Evolutionary conservation across 2,888 invertebrate species (phyloP).

Genomic region (Drosophila trichaetosa): DNA sequence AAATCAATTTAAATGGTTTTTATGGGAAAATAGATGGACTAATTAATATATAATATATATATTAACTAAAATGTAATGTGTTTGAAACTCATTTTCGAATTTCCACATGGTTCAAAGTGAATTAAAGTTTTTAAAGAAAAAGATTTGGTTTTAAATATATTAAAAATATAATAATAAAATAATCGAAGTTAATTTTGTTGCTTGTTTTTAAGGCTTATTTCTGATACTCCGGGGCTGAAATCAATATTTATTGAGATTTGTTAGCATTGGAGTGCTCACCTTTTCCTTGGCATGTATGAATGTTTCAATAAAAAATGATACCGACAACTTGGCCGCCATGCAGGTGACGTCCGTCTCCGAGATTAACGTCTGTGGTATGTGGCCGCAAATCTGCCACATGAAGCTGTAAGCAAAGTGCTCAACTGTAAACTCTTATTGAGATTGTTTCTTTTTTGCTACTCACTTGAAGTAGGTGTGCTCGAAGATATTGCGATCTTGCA

Average conservation of each 20-base stretch:
- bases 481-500: conserved; percentile 97
- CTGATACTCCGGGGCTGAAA: not conserved
- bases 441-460: conserved; percentile 81
- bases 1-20: too few relatives aligned
- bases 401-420: conserved; percentile 87
- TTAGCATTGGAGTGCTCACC: conserved; percentile 84
- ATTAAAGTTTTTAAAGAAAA: too few relatives aligned
- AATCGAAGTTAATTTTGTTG: too few relatives aligned
- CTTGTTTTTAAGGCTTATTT: too few relatives aligned
- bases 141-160: not conserved
- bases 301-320: conserved; percentile 97
- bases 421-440: not conserved
- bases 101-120: too few relatives aligned
- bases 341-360: conserved; percentile 93
- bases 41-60: too few relatives aligned
- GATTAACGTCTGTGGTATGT: conserved; percentile 94
- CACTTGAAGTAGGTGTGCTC: conserved; percentile 97
- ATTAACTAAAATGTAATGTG: too few relatives aligned
- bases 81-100: too few relatives aligned
- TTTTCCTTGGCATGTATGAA: conserved; percentile 99
- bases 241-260: not conserved
- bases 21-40: too few relatives aligned
- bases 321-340: conserved; percentile 94
- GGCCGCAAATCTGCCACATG: conserved; percentile 98
- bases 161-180: not conserved